phyloP scores from a whole-genome alignment of 1,140 invertebrate genomes.

The Magallana ariakensis region DNA sequence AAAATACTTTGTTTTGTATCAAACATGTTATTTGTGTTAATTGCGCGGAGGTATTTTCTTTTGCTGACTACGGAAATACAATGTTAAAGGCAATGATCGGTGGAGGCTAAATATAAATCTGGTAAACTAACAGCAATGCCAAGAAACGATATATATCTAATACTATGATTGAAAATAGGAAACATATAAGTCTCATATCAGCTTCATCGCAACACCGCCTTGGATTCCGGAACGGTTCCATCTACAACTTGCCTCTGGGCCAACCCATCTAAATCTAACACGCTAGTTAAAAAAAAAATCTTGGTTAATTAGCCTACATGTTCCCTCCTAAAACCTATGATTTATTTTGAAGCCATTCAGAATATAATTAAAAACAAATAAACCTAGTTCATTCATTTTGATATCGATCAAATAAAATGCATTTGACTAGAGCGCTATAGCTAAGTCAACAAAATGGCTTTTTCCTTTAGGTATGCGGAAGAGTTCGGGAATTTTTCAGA shows the following conservation, averaged over 20 bases:
- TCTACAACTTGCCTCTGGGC: not conserved
- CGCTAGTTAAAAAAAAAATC: not conserved
- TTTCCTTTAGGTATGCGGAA: not conserved
- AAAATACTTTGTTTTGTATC: too few species aligned
- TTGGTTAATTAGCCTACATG: not conserved
- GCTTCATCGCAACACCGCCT: too few species aligned
- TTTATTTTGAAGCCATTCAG: not conserved
- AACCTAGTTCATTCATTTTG: constrained; percentile 24
- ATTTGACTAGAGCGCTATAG: not conserved
- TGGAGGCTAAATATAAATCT: too few species aligned
- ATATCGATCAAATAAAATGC: not conserved
- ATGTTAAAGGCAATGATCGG: too few species aligned
- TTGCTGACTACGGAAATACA: too few species aligned
- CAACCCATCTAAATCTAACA: not conserved
- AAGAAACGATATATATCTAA: too few species aligned
- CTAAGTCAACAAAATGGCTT: not conserved
- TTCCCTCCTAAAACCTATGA: not conserved
- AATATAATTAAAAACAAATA: constrained; percentile 28
- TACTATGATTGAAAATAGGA: too few species aligned
- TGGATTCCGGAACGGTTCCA: too few species aligned
- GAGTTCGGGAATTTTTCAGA: not conserved
- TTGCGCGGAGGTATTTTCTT: too few species aligned
- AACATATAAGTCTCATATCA: too few species aligned
- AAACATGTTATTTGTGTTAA: too few species aligned
- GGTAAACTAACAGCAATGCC: too few species aligned